Conservation (phyloP, 2,113 vertebrate species). For the Solea senegalensis region DNA sequence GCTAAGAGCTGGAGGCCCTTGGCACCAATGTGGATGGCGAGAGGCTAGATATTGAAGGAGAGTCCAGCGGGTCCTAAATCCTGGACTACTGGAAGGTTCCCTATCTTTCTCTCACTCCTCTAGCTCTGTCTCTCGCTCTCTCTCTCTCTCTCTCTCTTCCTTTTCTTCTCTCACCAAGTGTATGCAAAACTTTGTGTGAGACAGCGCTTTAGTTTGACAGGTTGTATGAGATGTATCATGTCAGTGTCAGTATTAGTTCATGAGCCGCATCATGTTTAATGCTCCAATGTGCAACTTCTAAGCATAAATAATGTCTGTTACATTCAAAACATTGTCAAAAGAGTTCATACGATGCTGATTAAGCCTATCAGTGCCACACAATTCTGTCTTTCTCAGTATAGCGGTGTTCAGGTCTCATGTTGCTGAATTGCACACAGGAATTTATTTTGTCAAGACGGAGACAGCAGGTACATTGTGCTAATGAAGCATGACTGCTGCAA, state of each 20-base stretch:
- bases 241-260: constrained; percentile 23
- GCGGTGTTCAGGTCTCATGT: no score
- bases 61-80: constrained; percentile 95
- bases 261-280: constrained; percentile 31
- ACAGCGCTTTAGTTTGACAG: constrained; percentile 55
- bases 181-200: constrained; percentile 66
- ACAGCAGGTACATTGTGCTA: no score
- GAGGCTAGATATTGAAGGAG: constrained; percentile 96
- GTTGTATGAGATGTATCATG: constrained; percentile 50
- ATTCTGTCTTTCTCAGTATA: no score
- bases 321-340: no score
- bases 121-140: constrained; percentile 25
- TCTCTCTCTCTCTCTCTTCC: constrained; percentile 21
- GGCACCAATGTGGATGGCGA: constrained; percentile 94
- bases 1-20: constrained; percentile 94
- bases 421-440: no score
- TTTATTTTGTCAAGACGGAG: no score
- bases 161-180: constrained; percentile 71
- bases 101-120: constrained; percentile 85
- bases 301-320: no score
- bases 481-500: no score
- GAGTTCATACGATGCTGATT: no score
- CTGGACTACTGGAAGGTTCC: constrained; percentile 97
- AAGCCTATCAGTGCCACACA: no score
- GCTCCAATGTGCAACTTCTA: no score